phyloP scores from a whole-genome alignment of 64 coral and sea anemone genomes.

The Montipora efflorescens region DNA sequence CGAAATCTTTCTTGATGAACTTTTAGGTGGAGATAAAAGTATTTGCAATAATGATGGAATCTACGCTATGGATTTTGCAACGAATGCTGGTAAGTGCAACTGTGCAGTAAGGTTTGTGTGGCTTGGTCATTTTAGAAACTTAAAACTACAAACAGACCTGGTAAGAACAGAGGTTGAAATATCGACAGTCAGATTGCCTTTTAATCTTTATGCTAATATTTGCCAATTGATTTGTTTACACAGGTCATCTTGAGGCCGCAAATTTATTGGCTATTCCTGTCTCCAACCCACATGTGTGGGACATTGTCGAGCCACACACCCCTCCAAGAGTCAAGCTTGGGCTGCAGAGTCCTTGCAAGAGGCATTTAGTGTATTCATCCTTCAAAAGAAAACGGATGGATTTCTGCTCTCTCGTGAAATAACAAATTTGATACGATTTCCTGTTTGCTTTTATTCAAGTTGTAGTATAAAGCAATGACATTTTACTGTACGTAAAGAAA shows the following conservation, averaged over 20 bases:
- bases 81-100: constrained; percentile 73
- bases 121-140: neutral
- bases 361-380: constrained; percentile 79
- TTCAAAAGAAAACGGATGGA: constrained; percentile 48
- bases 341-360: constrained; percentile 83
- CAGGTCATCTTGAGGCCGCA: constrained; percentile 71
- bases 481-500: too few species aligned
- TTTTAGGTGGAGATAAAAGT: constrained; percentile 79
- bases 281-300: constrained; percentile 82
- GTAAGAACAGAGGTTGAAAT: too few species aligned
- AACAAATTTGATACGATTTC: neutral
- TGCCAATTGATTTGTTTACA: neutral
- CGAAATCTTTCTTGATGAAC: too few species aligned
- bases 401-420: constrained; percentile 46
- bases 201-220: too few species aligned
- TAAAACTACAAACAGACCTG: neutral
- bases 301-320: constrained; percentile 91
- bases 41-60: constrained; percentile 84
- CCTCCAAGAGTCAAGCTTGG: constrained; percentile 86
- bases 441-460: neutral
- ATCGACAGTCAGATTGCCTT: too few species aligned
- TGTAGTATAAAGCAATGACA: neutral
- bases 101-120: too few species aligned
- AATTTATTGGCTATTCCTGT: constrained; percentile 76
- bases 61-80: constrained; percentile 90